Conservation (phyloP, 2,113 vertebrate species). For the Bombycilla garrulus region DNA sequence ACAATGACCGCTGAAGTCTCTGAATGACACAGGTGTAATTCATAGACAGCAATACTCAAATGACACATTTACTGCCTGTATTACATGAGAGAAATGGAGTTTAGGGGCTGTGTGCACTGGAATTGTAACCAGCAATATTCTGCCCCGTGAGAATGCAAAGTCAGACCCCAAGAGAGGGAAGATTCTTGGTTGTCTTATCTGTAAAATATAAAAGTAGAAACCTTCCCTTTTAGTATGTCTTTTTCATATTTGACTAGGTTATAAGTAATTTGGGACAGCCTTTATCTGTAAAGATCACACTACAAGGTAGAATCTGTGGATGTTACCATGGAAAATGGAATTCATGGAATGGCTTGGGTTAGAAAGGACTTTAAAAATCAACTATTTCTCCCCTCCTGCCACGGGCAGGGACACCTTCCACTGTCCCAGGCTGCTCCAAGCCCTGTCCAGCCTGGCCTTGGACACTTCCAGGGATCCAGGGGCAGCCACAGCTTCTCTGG, state of each 20-base stretch:
- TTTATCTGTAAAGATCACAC: not conserved
- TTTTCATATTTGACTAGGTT: not conserved
- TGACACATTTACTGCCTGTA: not conserved
- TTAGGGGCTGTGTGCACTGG: not conserved
- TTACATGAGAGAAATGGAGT: not conserved
- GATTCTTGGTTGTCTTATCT: not conserved
- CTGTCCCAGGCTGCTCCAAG: not conserved
- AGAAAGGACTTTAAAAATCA: not conserved
- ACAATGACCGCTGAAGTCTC: not conserved
- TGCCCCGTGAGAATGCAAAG: not conserved
- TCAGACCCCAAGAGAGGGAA: not conserved
- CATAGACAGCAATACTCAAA: not conserved
- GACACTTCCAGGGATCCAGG: not conserved
- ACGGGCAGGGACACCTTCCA: not conserved
- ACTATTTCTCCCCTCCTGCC: not conserved
- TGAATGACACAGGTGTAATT: constrained; percentile 17
- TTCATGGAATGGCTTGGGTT: not conserved
- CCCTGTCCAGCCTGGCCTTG: fast-evolving
- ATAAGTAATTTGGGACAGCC: not conserved
- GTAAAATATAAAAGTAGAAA: not conserved
- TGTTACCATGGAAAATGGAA: not conserved
- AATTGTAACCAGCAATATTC: not conserved
- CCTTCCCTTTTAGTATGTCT: not conserved
- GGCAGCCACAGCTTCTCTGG: not conserved
- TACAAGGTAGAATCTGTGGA: not conserved